These are phyloP conservation scores for Stylophora pistillata DNA, from an alignment of 64 coral and sea anemone species.

Conservation along the genomic window DNA sequence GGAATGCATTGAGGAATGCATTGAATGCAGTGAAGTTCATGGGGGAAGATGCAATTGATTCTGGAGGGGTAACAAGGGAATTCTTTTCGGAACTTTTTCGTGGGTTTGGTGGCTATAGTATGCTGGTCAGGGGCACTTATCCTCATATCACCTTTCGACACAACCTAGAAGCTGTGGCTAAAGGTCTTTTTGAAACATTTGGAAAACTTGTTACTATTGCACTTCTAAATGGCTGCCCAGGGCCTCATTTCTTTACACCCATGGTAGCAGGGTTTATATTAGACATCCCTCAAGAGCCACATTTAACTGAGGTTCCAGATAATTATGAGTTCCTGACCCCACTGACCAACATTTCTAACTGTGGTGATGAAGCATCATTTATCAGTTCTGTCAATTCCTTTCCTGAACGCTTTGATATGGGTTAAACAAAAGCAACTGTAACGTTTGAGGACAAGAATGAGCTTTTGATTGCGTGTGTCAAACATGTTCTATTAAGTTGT, in stretches of 20 bases:
- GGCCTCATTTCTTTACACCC: conserved; percentile 28
- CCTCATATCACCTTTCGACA: conserved; percentile 55
- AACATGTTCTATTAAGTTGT: conserved; percentile 55
- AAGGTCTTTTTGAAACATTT: conserved; percentile 21
- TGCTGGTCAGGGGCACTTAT: conserved; percentile 24
- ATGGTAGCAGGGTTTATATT: conserved; percentile 17
- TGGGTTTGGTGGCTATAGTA: conserved; percentile 29
- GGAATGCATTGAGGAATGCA: conserved; percentile 33
- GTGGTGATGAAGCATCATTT: conserved; percentile 10
- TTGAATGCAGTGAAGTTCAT: conserved; percentile 43
- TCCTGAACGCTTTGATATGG: conserved; percentile 64
- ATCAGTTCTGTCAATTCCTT: conserved; percentile 4
- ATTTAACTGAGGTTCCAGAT: conserved; percentile 9
- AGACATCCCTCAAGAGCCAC: conserved; percentile 45
- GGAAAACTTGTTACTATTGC: conserved; percentile 43
- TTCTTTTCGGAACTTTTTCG: conserved; percentile 43
- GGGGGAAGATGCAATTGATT: conserved; percentile 50
- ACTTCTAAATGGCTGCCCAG: conserved; percentile 53
- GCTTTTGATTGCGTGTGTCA: conserved; percentile 32
- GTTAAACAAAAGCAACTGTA: conserved; percentile 53
- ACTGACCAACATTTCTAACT: background rate
- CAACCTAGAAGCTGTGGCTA: conserved; percentile 35
- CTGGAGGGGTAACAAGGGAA: conserved; percentile 39
- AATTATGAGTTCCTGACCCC: conserved; percentile 5
- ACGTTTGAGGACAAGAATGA: conserved; percentile 58